Percentiles rank a stretch among this genome's conserved stretches.
phyloP scores from a whole-genome alignment of 2,113 vertebrate genomes.

The Crotophaga sulcirostris region DNA sequence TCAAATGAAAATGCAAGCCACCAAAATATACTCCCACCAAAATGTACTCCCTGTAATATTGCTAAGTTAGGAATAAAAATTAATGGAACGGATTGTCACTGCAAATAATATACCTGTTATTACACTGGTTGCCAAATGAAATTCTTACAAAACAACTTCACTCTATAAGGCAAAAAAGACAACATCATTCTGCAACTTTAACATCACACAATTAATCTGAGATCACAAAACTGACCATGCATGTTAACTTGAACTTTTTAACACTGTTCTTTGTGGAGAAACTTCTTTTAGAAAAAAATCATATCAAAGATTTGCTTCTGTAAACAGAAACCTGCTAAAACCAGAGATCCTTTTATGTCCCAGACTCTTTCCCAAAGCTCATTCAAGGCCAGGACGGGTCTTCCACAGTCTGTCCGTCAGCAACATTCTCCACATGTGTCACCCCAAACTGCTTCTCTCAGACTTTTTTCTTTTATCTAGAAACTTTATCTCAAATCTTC shows the following conservation, averaged over 20 bases:
- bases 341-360: background rate
- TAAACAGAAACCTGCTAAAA: background rate
- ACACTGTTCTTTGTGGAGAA: background rate
- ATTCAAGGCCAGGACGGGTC: background rate
- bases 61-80: background rate
- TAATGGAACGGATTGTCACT: background rate
- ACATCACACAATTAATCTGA: background rate
- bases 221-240: background rate
- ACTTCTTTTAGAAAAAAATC: background rate
- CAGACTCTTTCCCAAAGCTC: background rate
- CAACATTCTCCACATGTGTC: background rate
- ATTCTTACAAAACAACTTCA: background rate
- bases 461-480: background rate
- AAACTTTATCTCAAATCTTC: background rate
- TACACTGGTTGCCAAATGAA: background rate
- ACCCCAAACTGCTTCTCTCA: background rate
- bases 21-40: background rate
- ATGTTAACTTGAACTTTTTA: background rate
- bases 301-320: background rate
- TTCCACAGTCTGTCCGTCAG: background rate
- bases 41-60: background rate
- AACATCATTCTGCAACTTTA: background rate
- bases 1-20: background rate
- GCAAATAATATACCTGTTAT: background rate
- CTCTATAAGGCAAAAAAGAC: background rate